These are phyloP conservation scores for Scaptomyza parva DNA, from an alignment of 2,888 invertebrate genomes.

Conservation along the genomic window DNA sequence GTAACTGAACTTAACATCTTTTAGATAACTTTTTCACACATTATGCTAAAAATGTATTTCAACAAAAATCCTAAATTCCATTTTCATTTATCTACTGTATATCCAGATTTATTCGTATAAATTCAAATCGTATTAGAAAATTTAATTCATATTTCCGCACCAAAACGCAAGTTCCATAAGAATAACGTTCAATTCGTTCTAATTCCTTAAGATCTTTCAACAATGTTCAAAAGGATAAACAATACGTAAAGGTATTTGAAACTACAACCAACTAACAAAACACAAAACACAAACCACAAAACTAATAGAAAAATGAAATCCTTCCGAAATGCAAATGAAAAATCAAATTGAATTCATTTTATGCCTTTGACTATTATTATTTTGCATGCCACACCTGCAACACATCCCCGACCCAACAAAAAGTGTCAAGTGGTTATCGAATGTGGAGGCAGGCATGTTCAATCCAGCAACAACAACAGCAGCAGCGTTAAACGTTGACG, in stretches of 20 bases:
- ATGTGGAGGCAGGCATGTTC: constrained; percentile 16
- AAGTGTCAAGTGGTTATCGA: constrained; percentile 68
- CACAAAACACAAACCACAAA: constrained; percentile 26
- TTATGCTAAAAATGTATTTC: no score
- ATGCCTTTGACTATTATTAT: constrained; percentile 53
- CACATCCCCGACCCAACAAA: constrained; percentile 38
- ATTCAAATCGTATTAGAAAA: no score
- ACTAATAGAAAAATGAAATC: constrained; percentile 11
- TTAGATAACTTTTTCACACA: no score
- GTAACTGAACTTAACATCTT: no score
- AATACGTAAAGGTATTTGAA: constrained; percentile 35
- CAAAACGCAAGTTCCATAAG: background rate
- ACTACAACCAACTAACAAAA: constrained; percentile 30
- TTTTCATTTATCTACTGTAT: no score
- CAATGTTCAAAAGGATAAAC: constrained; percentile 16
- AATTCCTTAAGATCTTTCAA: background rate
- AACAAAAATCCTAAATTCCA: no score
- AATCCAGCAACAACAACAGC: constrained; percentile 13
- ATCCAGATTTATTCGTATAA: no score
- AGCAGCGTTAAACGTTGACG: constrained; percentile 21
- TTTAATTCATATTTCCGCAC: background rate
- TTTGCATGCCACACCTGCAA: background rate
- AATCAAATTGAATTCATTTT: constrained; percentile 70
- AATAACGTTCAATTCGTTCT: background rate
- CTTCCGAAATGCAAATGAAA: constrained; percentile 44